A percentile compares a stretch with the other conserved stretches of the same genome.
These are phyloP conservation scores for Eilema griseolum DNA, from an alignment of 2,888 invertebrate genomes.

Conservation along the genomic window DNA sequence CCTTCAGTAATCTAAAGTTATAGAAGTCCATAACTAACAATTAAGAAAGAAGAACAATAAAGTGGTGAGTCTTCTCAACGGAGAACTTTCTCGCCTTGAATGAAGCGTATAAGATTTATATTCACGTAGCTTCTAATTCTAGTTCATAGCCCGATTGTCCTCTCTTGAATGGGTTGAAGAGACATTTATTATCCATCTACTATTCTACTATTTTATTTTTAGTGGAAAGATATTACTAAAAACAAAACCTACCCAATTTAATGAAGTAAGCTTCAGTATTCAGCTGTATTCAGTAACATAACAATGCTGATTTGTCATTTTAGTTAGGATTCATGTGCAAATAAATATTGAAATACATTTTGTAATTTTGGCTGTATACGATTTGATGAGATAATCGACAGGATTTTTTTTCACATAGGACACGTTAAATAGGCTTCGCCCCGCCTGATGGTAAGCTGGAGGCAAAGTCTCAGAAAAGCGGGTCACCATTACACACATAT, in stretches of 20 bases:
- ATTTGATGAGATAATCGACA: too few species aligned
- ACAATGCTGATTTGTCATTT: background rate
- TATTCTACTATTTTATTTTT: background rate
- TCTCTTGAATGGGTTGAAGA: background rate
- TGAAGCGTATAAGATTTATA: conserved; percentile 32
- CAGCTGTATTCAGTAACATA: conserved; percentile 1
- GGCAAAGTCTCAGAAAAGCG: too few species aligned
- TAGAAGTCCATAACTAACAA: conserved; percentile 25
- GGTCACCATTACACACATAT: too few species aligned
- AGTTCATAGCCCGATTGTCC: conserved; percentile 26
- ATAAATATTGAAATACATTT: background rate
- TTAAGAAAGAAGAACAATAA: conserved; percentile 27
- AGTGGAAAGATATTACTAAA: background rate
- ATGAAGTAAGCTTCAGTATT: background rate
- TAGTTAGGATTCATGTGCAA: background rate
- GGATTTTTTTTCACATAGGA: too few species aligned
- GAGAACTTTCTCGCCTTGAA: conserved; percentile 18
- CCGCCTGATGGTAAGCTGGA: too few species aligned
- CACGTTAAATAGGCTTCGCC: too few species aligned
- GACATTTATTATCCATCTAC: background rate
- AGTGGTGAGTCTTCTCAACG: conserved; percentile 20
- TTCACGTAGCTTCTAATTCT: conserved; percentile 26
- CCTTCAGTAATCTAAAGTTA: conserved; percentile 13
- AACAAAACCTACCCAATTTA: background rate
- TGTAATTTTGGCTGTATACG: background rate